A percentile compares a stretch with the other conserved stretches of the same genome.
phyloP scores from a whole-genome alignment of 2,888 invertebrate genomes.

The Oeneis ivallda region DNA sequence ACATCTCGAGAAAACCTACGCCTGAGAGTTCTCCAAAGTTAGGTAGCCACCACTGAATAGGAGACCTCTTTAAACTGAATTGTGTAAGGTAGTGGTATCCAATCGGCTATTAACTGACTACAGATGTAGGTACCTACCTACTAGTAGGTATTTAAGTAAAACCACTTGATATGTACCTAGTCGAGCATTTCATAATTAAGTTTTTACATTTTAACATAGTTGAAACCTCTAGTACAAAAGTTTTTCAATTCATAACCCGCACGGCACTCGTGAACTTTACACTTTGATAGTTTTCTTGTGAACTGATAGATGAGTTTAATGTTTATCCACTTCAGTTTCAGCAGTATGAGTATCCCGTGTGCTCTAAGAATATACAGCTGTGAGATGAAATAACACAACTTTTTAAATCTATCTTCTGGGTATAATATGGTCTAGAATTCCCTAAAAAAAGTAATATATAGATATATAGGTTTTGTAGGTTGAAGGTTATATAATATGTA shows the following conservation, averaged over 20 bases:
- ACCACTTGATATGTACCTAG: background rate
- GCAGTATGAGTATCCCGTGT: background rate
- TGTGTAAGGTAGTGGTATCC: too few relatives aligned
- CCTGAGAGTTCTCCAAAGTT: too few relatives aligned
- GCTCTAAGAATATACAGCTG: background rate
- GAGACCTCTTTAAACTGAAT: too few relatives aligned
- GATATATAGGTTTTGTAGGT: background rate
- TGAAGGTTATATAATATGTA: background rate
- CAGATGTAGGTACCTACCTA: too few relatives aligned
- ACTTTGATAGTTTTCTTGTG: conserved; percentile 34
- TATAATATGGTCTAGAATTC: too few relatives aligned
- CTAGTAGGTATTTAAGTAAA: background rate
- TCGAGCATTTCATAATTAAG: background rate
- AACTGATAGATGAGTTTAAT: conserved; percentile 22
- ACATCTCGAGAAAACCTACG: too few relatives aligned
- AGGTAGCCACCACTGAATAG: too few relatives aligned
- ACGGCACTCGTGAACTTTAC: conserved; percentile 29
- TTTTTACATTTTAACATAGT: background rate
- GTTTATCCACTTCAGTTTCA: conserved; percentile 2
- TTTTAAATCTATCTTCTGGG: background rate
- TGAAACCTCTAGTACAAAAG: conserved; percentile 4
- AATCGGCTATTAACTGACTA: too few relatives aligned
- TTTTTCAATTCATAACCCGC: conserved; percentile 26
- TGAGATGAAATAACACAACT: background rate
- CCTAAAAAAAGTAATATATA: too few relatives aligned